Percentiles rank a stretch among this genome's conserved stretches.
Conservation (phyloP, 2,797 vertebrate species). For the Setipinna tenuifilis region DNA sequence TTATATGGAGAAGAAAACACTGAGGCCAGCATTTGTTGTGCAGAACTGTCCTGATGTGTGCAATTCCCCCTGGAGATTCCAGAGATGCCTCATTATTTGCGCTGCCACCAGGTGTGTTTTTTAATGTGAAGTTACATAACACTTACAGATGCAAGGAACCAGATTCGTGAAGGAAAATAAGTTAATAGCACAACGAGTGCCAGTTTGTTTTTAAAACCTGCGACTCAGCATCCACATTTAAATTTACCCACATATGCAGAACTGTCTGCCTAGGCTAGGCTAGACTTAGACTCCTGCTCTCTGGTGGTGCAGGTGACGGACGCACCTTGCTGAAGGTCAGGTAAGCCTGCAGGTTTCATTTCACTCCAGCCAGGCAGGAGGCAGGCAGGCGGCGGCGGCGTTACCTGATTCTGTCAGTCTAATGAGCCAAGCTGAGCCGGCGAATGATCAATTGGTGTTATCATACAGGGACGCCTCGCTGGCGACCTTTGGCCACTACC, state of each 20-base stretch:
- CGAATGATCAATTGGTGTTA: not conserved
- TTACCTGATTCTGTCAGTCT: constrained; percentile 7
- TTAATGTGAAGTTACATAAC: not conserved
- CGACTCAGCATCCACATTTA: not conserved
- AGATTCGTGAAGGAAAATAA: not conserved
- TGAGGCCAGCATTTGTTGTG: not conserved
- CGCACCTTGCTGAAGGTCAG: too few relatives aligned
- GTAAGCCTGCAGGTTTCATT: not conserved
- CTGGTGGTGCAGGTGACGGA: not conserved
- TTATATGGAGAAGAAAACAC: not conserved
- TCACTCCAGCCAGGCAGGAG: not conserved
- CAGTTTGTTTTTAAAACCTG: not conserved
- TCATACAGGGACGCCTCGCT: not conserved
- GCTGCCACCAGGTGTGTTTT: not conserved
- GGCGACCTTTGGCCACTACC: not conserved
- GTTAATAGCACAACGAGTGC: not conserved
- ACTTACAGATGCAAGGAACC: not conserved
- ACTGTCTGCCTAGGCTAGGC: not conserved
- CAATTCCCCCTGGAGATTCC: not conserved
- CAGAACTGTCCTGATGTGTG: not conserved
- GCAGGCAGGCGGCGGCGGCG: too few relatives aligned
- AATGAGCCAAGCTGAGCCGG: not conserved
- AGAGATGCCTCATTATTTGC: not conserved
- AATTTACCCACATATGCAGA: not conserved
- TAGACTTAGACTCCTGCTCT: not conserved